Evolutionary conservation across 2,797 vertebrate genomes (phyloP).

Genomic region (Oreonectes daqikongensis): DNA sequence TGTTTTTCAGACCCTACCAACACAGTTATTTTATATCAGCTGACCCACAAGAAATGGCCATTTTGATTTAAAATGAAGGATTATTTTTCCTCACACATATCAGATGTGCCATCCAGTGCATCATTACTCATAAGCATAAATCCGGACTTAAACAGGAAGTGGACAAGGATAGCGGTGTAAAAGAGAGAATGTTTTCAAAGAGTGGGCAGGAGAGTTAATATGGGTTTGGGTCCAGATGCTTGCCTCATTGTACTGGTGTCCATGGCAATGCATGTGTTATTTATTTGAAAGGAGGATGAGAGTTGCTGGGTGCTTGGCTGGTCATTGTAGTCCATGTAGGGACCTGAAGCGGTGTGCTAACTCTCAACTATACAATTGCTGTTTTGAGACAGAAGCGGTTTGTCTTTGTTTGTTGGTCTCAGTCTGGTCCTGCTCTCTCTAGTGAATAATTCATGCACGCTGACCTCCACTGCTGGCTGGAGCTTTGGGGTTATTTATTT

Average conservation of each 20-base stretch:
- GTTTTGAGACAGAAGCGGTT: conserved; percentile 37
- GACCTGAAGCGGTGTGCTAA: conserved; percentile 29
- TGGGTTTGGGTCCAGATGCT: conserved; percentile 56
- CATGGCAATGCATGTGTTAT: conserved; percentile 54
- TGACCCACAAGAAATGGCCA: neutral
- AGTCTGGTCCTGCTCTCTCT: conserved; percentile 26
- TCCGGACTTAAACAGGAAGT: neutral
- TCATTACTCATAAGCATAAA: neutral
- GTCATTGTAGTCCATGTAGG: conserved; percentile 40
- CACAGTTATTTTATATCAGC: neutral
- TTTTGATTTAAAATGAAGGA: neutral
- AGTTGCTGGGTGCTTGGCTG: conserved; percentile 53
- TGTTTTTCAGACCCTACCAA: neutral
- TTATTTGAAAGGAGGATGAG: conserved; percentile 48
- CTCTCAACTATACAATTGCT: conserved; percentile 36
- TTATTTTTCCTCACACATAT: neutral
- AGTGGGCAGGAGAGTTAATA: conserved; percentile 46
- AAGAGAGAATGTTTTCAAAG: conserved; percentile 29
- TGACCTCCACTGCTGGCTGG: conserved; percentile 21
- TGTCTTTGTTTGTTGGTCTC: conserved; percentile 53
- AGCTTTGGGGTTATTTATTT: conserved; percentile 23
- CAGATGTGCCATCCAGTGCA: neutral
- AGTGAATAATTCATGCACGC: conserved; percentile 57
- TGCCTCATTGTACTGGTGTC: conserved; percentile 54
- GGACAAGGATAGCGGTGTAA: neutral